phyloP scores from a whole-genome alignment of 2,888 invertebrate species.

The Conus canariensis region DNA sequence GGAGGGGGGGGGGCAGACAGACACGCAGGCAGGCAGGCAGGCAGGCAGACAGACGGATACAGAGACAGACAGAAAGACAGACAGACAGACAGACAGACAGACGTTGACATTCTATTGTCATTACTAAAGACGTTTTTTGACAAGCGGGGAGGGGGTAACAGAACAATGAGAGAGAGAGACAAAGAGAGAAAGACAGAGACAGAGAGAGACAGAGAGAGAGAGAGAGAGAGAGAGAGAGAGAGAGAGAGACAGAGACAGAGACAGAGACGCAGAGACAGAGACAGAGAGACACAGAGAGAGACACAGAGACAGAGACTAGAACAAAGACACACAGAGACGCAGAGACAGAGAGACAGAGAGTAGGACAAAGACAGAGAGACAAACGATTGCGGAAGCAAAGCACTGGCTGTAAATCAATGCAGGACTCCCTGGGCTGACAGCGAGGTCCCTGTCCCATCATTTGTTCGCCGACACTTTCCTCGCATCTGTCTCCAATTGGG shows the following conservation, averaged over 20 bases:
- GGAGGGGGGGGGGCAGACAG: no score
- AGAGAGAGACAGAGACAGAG: not conserved
- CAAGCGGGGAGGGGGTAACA: no score
- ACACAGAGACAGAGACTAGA: not conserved
- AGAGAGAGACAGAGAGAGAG: not conserved
- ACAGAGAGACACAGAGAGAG: not conserved
- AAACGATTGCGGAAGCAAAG: no score
- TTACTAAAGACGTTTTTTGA: no score
- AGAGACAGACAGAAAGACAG: not conserved
- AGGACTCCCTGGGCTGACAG: no score
- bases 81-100: not conserved
- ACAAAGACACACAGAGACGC: not conserved
- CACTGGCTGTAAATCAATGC: no score
- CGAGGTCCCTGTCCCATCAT: no score
- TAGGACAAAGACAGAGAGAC: not conserved
- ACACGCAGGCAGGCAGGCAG: no score
- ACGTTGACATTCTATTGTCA: not conserved
- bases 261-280: not conserved
- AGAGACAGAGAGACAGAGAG: not conserved
- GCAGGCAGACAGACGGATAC: no score
- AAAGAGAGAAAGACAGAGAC: not conserved
- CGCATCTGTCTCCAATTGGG: no score
- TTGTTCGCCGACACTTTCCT: no score
- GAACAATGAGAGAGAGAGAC: no score
- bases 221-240: not conserved